Base-by-base conservation (phyloP, 2,888 invertebrate species). In the Lasioglossum leucozonium region DNA sequence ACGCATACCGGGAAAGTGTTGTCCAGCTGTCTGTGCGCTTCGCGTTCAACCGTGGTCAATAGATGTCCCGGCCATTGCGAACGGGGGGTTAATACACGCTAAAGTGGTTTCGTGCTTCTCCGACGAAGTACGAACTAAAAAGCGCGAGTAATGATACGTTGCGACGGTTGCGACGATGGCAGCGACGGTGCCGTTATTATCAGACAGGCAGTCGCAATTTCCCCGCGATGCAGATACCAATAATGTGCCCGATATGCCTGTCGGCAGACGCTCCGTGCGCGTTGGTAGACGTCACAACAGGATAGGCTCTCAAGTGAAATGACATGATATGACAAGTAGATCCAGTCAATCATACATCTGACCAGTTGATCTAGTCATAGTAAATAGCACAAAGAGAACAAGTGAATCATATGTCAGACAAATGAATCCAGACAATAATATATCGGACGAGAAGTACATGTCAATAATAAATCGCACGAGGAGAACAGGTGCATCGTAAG, bases 21-120 rank as follows among this genome's bases (percentile, higher is more conserved):
- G 81, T 51, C 51, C 40, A 11, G 55, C 0, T 3, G 8, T 30
- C 3, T 16, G n/a, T 65, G 22, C 4, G 30, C 40, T 0, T 34
- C 44, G 10, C 5, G n/a, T 72, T 26, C 40, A 4, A 22, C 4
- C n/a, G 4, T 4, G 37, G 47, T 3, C 72, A 67, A 47, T 40
- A 44, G 1, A 40, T 55, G 26, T 1, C 3, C 81, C 26, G 16
- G 4, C 5, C 5, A 0, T 62, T 30, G 22, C n/a, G 10, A n/a
- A 30, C 30, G 10, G 51, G 65, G 51, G 81, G 77, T 77, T 72
- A 81, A 81, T 67, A 81, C 65, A 77, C 81, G 81, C 5, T 67
- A 67, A 73, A 81, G 77, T 81, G 51, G 72, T 77, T 51, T 51
- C 72, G 77, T 72, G 81, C 72, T 72, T 77, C 81, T 77, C 67